Conservation (phyloP, 2,888 invertebrate genomes). For the Macrosiphum euphorbiae region DNA sequence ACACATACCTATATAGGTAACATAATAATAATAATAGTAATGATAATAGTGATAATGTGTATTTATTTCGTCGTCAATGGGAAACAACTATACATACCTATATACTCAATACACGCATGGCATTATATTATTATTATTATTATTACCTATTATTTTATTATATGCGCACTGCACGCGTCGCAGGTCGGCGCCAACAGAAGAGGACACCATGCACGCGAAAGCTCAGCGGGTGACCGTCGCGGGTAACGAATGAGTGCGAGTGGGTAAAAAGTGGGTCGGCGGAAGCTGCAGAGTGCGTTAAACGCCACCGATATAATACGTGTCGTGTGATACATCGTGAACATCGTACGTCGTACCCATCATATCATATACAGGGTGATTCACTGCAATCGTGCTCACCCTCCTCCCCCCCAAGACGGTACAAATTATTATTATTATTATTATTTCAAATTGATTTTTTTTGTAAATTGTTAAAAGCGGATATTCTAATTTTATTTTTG, state of each 20-base stretch:
- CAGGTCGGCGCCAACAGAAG: constrained; percentile 30
- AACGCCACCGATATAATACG: neutral
- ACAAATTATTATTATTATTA: too few relatives aligned
- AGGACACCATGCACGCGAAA: constrained; percentile 27
- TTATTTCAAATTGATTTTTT: neutral
- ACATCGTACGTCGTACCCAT: too few relatives aligned
- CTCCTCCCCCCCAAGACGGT: too few relatives aligned
- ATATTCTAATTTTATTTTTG: too few relatives aligned
- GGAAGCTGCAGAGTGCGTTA: neutral
- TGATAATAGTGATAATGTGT: neutral
- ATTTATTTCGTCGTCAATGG: constrained; percentile 2
- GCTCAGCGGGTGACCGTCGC: constrained; percentile 46
- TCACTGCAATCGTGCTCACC: neutral
- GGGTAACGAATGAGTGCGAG: neutral
- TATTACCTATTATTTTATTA: neutral
- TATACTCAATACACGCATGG: neutral
- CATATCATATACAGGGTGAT: neutral
- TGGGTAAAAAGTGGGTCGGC: constrained; percentile 11
- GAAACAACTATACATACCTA: neutral
- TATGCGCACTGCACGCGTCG: neutral
- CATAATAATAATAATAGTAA: neutral
- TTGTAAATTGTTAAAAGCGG: neutral
- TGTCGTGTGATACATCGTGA: neutral
- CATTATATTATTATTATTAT: constrained; percentile 29
- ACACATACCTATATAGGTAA: neutral